Conservation (phyloP, 2,888 invertebrate genomes). For the Papilio elwesi region DNA sequence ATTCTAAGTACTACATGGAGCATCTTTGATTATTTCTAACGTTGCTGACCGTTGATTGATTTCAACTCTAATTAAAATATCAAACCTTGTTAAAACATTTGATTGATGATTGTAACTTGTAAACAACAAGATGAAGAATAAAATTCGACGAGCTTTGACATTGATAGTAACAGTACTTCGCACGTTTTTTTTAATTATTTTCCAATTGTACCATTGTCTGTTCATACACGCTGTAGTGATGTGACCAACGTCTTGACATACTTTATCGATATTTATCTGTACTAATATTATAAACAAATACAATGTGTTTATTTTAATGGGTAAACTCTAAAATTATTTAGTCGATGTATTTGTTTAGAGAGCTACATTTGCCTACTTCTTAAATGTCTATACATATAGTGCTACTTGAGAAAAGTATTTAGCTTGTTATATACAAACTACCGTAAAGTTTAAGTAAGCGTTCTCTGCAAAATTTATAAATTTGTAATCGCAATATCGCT, state of each 20-base stretch:
- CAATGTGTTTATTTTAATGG: neutral
- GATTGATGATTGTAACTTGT: conserved; percentile 33
- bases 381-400: too few species aligned
- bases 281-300: neutral
- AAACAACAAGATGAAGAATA: conserved; percentile 27
- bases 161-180: conserved; percentile 27
- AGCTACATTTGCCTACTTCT: too few species aligned
- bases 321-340: neutral
- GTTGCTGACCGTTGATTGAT: conserved; percentile 24
- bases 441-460: too few species aligned
- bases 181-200: conserved; percentile 42
- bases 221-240: conserved; percentile 39
- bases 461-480: too few species aligned
- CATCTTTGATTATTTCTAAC: conserved; percentile 5
- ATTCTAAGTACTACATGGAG: conserved; percentile 6
- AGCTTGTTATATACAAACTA: too few species aligned
- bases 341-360: too few species aligned
- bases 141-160: conserved; percentile 25
- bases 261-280: neutral
- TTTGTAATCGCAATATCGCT: too few species aligned
- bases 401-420: too few species aligned
- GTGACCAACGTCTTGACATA: neutral
- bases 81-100: conserved; percentile 36
- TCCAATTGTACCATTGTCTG: conserved; percentile 44
- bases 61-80: conserved; percentile 37